A percentile compares a stretch with the other conserved stretches of the same genome.
Conservation (phyloP, 1,140 invertebrate species). For the Hesperophylax magnus region DNA sequence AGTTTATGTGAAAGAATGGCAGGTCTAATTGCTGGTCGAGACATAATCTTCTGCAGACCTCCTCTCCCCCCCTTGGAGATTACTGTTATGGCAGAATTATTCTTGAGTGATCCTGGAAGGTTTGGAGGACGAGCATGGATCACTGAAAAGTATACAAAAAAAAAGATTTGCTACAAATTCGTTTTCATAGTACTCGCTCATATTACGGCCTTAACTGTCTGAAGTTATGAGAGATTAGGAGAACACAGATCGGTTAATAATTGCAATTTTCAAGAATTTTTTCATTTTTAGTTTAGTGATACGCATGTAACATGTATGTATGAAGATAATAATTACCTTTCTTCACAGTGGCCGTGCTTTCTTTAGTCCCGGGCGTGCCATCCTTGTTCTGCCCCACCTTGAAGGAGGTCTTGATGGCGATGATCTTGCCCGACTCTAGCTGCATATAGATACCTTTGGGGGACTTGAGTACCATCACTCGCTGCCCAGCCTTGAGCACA, state of each 20-base stretch:
- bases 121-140: constrained; percentile 65
- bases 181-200: no score
- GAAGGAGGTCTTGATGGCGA: constrained; percentile 89
- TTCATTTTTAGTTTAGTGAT: no score
- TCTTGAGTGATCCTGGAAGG: constrained; percentile 76
- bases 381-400: constrained; percentile 78
- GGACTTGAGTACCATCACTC: constrained; percentile 94
- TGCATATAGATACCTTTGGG: constrained; percentile 97
- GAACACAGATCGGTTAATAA: neutral
- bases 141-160: constrained; percentile 42
- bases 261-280: neutral
- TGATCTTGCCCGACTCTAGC: constrained; percentile 95
- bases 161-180: no score
- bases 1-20: constrained; percentile 60
- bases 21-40: constrained; percentile 60
- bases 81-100: constrained; percentile 78
- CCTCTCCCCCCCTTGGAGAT: constrained; percentile 72
- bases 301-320: no score
- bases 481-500: constrained; percentile 91
- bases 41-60: constrained; percentile 62
- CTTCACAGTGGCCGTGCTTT: constrained; percentile 66
- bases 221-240: no score
- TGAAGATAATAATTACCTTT: constrained; percentile 61
- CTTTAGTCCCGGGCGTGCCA: constrained; percentile 66
- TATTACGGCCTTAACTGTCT: no score